phyloP scores from a whole-genome alignment of 1,140 invertebrate species.

The Drosophila lacertosa region DNA sequence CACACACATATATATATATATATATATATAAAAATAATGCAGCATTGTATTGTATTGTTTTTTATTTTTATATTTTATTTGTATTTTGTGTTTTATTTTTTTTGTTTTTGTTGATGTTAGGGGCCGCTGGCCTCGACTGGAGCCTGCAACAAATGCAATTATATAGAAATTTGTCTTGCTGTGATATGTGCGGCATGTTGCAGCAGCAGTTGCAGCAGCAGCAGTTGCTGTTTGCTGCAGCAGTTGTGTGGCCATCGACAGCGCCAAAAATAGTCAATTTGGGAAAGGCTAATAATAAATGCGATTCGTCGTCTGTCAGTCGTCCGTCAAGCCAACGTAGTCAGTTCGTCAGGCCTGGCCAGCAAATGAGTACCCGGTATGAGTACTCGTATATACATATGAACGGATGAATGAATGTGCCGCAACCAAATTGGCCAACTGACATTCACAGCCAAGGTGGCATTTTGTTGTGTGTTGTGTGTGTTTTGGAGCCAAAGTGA shows the following conservation, averaged over 20 bases:
- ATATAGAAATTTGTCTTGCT: constrained; percentile 81
- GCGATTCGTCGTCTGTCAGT: constrained; percentile 27
- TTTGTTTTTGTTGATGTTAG: constrained; percentile 2
- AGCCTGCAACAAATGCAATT: constrained; percentile 78
- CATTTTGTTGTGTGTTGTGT: constrained; percentile 50
- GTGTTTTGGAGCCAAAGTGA: constrained; percentile 56
- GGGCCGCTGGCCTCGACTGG: constrained; percentile 44
- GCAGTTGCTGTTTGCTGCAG: constrained; percentile 21
- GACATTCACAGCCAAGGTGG: constrained; percentile 80
- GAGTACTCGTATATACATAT: constrained; percentile 28
- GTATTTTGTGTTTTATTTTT: constrained; percentile 2
- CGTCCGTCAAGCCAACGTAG: constrained; percentile 14
- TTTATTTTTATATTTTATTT: constrained; percentile 2
- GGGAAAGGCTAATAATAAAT: constrained; percentile 82
- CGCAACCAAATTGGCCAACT: constrained; percentile 70
- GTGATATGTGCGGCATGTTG: constrained; percentile 81
- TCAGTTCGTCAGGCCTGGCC: constrained; percentile 62
- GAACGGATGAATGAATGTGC: constrained; percentile 61
- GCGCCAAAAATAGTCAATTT: constrained; percentile 79
- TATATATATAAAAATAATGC: constrained; percentile 82
- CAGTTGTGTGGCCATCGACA: constrained; percentile 71
- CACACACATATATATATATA: too few species aligned
- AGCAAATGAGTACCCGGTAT: constrained; percentile 48
- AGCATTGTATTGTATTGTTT: constrained; percentile 60
- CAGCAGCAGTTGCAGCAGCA: constrained; percentile 37